phyloP scores from a whole-genome alignment of 2,113 vertebrate genomes.

The Melanerpes aurifrons region DNA sequence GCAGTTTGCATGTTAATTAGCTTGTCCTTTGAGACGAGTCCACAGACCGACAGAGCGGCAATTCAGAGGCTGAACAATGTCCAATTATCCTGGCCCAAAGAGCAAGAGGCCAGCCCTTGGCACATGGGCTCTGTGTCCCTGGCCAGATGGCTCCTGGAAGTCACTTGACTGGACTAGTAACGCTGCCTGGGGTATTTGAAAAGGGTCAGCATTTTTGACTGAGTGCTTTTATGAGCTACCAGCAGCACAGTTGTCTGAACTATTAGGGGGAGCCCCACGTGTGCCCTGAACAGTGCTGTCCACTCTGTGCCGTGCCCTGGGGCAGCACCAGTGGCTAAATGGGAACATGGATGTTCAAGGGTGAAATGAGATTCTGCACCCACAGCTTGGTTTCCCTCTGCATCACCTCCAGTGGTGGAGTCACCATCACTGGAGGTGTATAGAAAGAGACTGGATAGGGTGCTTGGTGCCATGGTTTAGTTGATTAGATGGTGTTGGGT shows the following conservation, averaged over 20 bases:
- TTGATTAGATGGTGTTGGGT: too few relatives aligned
- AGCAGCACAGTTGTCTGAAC: neutral
- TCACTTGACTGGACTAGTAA: neutral
- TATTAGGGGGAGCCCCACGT: neutral
- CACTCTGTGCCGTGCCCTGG: fast-evolving
- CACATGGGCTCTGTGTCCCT: neutral
- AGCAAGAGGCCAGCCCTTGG: neutral
- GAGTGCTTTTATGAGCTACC: neutral
- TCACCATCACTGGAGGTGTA: too few relatives aligned
- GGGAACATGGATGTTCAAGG: fast-evolving
- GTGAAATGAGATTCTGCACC: neutral
- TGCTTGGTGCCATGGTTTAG: too few relatives aligned
- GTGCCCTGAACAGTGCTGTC: fast-evolving
- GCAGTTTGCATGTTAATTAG: constrained; percentile 37
- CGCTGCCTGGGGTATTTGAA: neutral
- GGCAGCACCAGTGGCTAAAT: neutral
- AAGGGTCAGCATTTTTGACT: neutral
- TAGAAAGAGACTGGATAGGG: too few relatives aligned
- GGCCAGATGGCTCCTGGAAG: constrained; percentile 15
- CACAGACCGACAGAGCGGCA: neutral
- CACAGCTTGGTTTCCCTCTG: neutral
- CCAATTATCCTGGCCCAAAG: constrained; percentile 15
- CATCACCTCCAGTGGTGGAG: too few relatives aligned
- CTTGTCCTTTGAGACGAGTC: neutral
- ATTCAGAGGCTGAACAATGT: constrained; percentile 63